Conservation (phyloP, 1,140 invertebrate species). For the Cepaea nemoralis region DNA sequence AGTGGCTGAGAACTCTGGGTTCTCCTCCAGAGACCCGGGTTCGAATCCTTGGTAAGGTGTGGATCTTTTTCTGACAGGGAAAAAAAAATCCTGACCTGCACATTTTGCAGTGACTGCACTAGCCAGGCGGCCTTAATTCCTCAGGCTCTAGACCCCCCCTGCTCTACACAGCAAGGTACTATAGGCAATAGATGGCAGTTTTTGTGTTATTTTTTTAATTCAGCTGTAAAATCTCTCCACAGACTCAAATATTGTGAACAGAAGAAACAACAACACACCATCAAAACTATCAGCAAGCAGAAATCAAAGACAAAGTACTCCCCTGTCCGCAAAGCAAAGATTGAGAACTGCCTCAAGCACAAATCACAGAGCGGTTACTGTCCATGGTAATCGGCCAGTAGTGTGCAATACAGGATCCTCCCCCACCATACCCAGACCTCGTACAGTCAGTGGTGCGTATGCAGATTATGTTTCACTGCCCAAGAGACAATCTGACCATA, state of each 20-base stretch:
- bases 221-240: neutral
- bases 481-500: neutral
- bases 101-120: too few relatives aligned
- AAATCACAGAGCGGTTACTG: neutral
- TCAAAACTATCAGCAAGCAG: neutral
- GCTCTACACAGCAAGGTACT: too few relatives aligned
- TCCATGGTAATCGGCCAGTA: neutral
- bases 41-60: too few relatives aligned
- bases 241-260: neutral
- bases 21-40: too few relatives aligned
- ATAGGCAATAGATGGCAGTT: too few relatives aligned
- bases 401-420: slow-evolving; percentile 16
- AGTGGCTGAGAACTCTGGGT: too few relatives aligned
- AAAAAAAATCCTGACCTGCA: too few relatives aligned
- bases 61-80: too few relatives aligned
- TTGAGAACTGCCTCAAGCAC: neutral
- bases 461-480: neutral
- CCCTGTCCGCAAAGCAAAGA: neutral
- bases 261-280: neutral
- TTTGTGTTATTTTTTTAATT: neutral
- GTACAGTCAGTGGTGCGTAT: slow-evolving; percentile 6
- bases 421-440: slow-evolving; percentile 33
- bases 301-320: neutral
- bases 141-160: too few relatives aligned
- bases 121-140: too few relatives aligned